These are phyloP conservation scores for Ceuthmochares aereus DNA, from an alignment of 2,113 vertebrate species.

Conservation along the genomic window DNA sequence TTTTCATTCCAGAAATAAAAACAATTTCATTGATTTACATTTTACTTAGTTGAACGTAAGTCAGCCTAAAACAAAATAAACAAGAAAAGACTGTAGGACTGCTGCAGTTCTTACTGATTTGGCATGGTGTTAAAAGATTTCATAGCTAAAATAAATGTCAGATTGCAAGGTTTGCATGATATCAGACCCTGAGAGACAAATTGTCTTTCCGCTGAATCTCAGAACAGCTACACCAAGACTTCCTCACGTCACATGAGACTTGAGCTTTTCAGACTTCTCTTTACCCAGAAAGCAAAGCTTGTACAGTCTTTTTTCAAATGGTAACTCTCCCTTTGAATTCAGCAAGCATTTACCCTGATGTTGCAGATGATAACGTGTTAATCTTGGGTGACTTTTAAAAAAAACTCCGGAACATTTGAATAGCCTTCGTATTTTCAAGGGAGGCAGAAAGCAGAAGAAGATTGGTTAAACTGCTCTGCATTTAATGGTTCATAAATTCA, in stretches of 20 bases:
- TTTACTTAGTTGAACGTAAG: constrained; percentile 14
- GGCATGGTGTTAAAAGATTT: constrained; percentile 58
- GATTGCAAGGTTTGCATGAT: constrained; percentile 84
- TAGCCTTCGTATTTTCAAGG: constrained; percentile 70
- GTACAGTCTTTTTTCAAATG: constrained; percentile 81
- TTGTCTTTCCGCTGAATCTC: constrained; percentile 77
- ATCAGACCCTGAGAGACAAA: constrained; percentile 85
- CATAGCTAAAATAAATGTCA: constrained; percentile 96
- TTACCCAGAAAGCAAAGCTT: constrained; percentile 81
- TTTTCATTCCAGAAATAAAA: background rate
- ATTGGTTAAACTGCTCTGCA: constrained; percentile 64
- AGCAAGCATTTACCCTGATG: constrained; percentile 74
- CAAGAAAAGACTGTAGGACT: constrained; percentile 18
- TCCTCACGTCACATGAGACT: constrained; percentile 79
- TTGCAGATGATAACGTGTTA: constrained; percentile 71
- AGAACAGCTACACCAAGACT: constrained; percentile 73
- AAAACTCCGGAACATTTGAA: constrained; percentile 72
- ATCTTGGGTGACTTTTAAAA: constrained; percentile 73
- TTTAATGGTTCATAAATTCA: constrained; percentile 82
- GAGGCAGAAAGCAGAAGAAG: background rate
- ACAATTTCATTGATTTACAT: background rate
- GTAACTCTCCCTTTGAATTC: constrained; percentile 81
- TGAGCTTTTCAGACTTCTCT: constrained; percentile 79
- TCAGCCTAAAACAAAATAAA: constrained; percentile 45
- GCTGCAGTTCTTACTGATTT: constrained; percentile 24